phyloP scores from a whole-genome alignment of 2,113 vertebrate genomes.

The Perca flavescens region DNA sequence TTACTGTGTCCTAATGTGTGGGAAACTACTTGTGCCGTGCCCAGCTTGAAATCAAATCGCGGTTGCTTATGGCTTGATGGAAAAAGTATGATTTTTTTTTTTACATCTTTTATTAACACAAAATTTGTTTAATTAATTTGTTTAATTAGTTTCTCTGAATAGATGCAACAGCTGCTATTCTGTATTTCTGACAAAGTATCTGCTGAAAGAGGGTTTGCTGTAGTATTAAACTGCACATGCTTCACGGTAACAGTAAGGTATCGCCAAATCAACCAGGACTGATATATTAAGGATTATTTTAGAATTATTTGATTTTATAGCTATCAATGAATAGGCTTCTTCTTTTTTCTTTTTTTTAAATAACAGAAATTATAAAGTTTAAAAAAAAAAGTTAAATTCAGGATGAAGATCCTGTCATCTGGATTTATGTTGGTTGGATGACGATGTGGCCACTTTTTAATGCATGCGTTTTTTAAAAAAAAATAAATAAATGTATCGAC shows the following conservation, averaged over 20 bases:
- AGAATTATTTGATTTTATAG: background rate
- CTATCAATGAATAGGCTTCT: background rate
- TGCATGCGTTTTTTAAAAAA: background rate
- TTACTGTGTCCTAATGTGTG: background rate
- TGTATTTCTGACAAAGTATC: background rate
- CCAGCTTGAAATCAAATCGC: too few species aligned
- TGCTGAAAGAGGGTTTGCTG: background rate
- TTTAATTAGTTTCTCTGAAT: too few species aligned
- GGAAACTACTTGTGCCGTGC: background rate
- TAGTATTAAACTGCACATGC: background rate
- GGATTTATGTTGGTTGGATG: background rate
- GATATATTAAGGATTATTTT: background rate
- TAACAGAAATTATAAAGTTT: background rate
- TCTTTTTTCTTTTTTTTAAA: background rate
- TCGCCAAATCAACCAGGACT: too few species aligned
- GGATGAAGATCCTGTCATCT: background rate
- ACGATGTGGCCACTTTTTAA: background rate
- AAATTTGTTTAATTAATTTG: background rate
- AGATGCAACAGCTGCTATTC: background rate
- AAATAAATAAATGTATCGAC: background rate
- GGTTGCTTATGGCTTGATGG: background rate
- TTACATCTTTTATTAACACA: background rate
- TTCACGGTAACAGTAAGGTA: background rate
- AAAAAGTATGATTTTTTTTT: background rate
- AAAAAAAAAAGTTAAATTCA: background rate